Conservation (phyloP, 2,888 invertebrate genomes). For the Pristionchus mayeri region DNA sequence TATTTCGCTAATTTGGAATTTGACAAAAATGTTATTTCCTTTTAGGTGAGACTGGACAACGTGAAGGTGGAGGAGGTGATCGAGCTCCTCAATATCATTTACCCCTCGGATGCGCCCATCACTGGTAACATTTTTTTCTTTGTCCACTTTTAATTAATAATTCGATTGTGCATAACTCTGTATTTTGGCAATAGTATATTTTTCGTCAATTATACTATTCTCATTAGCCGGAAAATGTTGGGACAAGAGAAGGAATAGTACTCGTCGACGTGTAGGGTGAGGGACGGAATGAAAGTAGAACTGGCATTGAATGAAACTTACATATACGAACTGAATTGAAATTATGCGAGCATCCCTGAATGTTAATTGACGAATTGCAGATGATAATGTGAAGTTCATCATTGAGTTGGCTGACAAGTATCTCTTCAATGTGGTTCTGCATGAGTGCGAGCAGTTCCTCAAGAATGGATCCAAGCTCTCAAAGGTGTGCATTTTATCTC, state of each 20-base stretch:
- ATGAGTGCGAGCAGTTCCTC: slow-evolving; percentile 46
- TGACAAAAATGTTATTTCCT: no score
- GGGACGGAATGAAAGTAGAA: no score
- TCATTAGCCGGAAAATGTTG: no score
- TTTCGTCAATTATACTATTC: no score
- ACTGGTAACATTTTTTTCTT: slow-evolving; percentile 17
- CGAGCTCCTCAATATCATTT: slow-evolving; percentile 48
- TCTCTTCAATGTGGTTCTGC: slow-evolving; percentile 40
- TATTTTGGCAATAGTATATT: no score
- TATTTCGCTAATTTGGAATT: no score
- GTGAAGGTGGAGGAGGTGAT: slow-evolving; percentile 38
- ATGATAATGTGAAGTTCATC: slow-evolving; percentile 34
- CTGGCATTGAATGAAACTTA: no score
- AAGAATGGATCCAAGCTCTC: neutral
- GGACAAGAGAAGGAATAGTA: no score
- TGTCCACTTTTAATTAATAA: no score
- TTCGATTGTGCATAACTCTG: no score
- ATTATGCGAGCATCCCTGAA: neutral
- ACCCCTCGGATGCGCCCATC: slow-evolving; percentile 42
- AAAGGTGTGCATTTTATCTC: neutral
- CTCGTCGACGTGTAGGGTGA: no score
- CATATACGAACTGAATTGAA: no score
- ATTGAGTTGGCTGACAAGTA: slow-evolving; percentile 47
- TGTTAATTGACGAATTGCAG: slow-evolving; percentile 11
- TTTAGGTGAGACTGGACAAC: slow-evolving; percentile 43